Conservation (phyloP, 2,797 vertebrate genomes). For the Brachyrhaphis roseni region DNA sequence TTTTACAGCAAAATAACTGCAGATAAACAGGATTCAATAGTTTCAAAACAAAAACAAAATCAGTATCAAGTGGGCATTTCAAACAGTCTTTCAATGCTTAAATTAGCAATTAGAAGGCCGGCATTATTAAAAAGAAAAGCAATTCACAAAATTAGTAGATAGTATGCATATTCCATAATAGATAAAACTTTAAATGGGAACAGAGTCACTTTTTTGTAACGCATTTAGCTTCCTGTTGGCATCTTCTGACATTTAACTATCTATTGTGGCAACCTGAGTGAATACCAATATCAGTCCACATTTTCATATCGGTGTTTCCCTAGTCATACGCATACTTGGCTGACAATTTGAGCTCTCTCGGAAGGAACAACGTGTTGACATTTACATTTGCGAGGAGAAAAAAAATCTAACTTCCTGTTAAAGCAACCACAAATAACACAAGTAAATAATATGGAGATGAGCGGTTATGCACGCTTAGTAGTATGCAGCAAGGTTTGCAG, state of each 20-base stretch:
- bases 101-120: not conserved
- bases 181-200: not conserved
- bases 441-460: constrained; percentile 28
- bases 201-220: not conserved
- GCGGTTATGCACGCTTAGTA: not conserved
- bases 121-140: not conserved
- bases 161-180: not conserved
- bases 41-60: not conserved
- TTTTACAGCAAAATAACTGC: not conserved
- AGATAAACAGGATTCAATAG: not conserved
- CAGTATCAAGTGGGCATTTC: not conserved
- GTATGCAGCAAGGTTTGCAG: not conserved
- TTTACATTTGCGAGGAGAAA: not conserved
- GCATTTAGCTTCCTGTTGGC: not conserved
- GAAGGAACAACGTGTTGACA: not conserved
- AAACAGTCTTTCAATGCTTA: not conserved
- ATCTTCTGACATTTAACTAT: not conserved
- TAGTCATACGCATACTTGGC: no score
- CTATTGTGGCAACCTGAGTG: not conserved
- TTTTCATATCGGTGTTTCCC: no score
- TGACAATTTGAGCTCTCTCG: not conserved
- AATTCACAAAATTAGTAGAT: not conserved
- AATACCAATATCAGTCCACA: not conserved
- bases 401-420: constrained; percentile 40
- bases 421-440: constrained; percentile 15